These are phyloP conservation scores for human (Homo sapiens) DNA, from an alignment of 2,113 vertebrate species.

Conservation along the genomic window GRCh38 chr12:114238001-114238500, in stretches of 20 bases:
- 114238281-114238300: background rate
- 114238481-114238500: background rate
- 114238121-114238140: background rate
- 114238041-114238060: rapidly evolving
- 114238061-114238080: no score
- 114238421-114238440: background rate
- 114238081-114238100: background rate
- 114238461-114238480: background rate
- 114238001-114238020: background rate
- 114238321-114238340: no score
- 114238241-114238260: background rate
- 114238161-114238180: rapidly evolving
- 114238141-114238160: no score
- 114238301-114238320: background rate
- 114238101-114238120: rapidly evolving
- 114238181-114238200: background rate
- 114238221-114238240: background rate
- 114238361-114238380: no score
- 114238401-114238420: background rate
- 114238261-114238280: background rate
- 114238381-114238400: background rate
- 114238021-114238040: background rate
- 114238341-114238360: background rate
- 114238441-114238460: background rate
- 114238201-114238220: background rate